Conservation (phyloP, 2,888 invertebrate genomes). For the Microctonus aethiopoides region DNA sequence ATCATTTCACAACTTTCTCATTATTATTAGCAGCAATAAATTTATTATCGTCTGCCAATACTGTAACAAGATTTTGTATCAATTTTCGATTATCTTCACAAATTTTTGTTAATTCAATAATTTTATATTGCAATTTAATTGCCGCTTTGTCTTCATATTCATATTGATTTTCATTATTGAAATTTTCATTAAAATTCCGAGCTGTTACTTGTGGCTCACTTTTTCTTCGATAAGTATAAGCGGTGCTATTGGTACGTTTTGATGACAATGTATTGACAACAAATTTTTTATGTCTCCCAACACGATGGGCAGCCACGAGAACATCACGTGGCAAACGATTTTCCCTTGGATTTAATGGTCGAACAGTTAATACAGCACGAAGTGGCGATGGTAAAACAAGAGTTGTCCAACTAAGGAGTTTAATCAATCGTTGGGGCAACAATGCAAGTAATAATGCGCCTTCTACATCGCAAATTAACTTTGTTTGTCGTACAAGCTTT, state of each 20-base stretch:
- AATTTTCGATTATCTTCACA: constrained; percentile 57
- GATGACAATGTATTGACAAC: constrained; percentile 40
- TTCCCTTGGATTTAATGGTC: constrained; percentile 85
- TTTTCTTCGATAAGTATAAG: constrained; percentile 46
- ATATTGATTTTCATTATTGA: constrained; percentile 41
- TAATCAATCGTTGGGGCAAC: constrained; percentile 79
- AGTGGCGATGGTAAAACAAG: constrained; percentile 85
- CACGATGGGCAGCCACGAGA: constrained; percentile 83
- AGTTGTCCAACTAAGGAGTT: constrained; percentile 81
- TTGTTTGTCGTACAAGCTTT: constrained; percentile 85
- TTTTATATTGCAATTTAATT: constrained; percentile 50
- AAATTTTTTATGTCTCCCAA: constrained; percentile 79
- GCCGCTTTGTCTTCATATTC: constrained; percentile 39
- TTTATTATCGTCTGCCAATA: constrained; percentile 43
- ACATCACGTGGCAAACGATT: constrained; percentile 83
- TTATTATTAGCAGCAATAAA: constrained; percentile 27
- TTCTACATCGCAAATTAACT: constrained; percentile 88
- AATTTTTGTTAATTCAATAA: constrained; percentile 53
- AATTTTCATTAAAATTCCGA: constrained; percentile 37
- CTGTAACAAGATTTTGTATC: constrained; percentile 54
- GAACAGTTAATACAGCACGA: constrained; percentile 83
- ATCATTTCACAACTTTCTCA: constrained; percentile 15
- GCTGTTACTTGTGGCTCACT: constrained; percentile 47
- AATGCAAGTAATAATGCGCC: constrained; percentile 83
- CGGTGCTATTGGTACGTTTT: constrained; percentile 51